Evolutionary conservation across 1,140 invertebrate species (phyloP), one percentile per base, ranked within the genome.

Genomic region (Orussus abietinus): DNA sequence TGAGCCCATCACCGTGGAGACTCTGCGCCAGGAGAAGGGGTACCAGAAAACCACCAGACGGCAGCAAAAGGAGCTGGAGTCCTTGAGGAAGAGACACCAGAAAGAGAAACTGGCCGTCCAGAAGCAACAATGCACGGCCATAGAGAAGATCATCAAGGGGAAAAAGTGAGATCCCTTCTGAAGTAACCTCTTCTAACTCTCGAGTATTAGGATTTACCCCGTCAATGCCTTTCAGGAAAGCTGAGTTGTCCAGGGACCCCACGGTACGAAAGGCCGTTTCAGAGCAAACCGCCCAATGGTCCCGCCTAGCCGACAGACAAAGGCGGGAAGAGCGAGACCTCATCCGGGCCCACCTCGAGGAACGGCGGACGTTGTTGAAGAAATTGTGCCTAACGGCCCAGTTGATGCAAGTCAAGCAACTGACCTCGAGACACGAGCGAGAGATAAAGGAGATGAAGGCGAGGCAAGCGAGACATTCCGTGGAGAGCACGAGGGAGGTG

Each of bases 401-500:
- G 63, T 74, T 79, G 17, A 75, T 76, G 2, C 96, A 99, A 67
- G 81, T 94, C 59, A 95, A 96, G 63, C 88, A 95, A 62, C 70
- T 97, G 3, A 87, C 92, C 57, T 82, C 79, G 7, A 86, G 90
- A 63, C 90, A 96, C 72, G 91, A 96, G 57, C 81, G 86, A 37
- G 96, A 98, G 63, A 84, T 92, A 51, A 98, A 98, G 70, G 96
- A 98, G 46, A 84, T 99, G 80, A 98, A 96, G 65, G 81, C 86
- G 1, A 81, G 84, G 33, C 97, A 99, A 71, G 94, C 96, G 0
- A 96, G 95, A 70, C 82, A 91, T 42, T 96, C 92, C 10, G 94
- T 99, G 35, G 96, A 99, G 61, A 97, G 95, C 11, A 92, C 87
- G 53, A 93, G 92, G 72, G 92, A 95, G 67, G 92, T 98, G 2